Percentiles rank a stretch among this genome's conserved stretches.
phyloP scores from a whole-genome alignment of 2,113 vertebrate species.

The Oenanthe oenanthe region DNA sequence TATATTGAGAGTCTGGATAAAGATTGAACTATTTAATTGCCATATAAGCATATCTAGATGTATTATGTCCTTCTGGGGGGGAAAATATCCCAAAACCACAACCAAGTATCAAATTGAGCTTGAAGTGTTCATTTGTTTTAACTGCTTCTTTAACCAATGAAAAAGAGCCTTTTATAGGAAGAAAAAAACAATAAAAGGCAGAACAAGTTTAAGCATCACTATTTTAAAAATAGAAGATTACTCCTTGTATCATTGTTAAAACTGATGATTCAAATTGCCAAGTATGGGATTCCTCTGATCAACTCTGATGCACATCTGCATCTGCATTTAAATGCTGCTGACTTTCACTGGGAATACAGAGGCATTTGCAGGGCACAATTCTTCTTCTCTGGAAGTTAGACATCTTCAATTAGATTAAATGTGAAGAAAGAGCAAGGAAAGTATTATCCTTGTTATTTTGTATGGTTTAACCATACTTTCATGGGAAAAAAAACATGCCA shows the following conservation, averaged over 20 bases:
- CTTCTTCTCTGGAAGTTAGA: not conserved
- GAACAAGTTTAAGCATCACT: not conserved
- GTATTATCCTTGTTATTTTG: not conserved
- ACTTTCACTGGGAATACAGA: not conserved
- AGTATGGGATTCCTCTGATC: not conserved
- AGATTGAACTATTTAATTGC: not conserved
- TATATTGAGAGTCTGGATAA: not conserved
- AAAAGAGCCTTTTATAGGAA: not conserved
- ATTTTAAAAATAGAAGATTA: conserved; percentile 18
- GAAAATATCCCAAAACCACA: not conserved
- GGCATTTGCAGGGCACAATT: not conserved
- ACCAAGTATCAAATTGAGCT: not conserved
- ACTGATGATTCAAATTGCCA: not conserved
- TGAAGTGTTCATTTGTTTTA: not conserved
- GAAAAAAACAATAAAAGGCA: not conserved
- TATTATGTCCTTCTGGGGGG: not conserved
- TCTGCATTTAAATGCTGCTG: not conserved
- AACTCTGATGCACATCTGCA: not conserved
- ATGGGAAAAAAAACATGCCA: not conserved
- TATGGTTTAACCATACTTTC: conserved; percentile 43
- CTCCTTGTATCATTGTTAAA: conserved; percentile 8
- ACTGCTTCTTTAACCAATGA: not conserved
- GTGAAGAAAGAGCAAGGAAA: not conserved
- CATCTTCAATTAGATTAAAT: not conserved
- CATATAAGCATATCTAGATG: not conserved